phyloP scores from a whole-genome alignment of 2,797 vertebrate species.

The Masticophis lateralis region DNA sequence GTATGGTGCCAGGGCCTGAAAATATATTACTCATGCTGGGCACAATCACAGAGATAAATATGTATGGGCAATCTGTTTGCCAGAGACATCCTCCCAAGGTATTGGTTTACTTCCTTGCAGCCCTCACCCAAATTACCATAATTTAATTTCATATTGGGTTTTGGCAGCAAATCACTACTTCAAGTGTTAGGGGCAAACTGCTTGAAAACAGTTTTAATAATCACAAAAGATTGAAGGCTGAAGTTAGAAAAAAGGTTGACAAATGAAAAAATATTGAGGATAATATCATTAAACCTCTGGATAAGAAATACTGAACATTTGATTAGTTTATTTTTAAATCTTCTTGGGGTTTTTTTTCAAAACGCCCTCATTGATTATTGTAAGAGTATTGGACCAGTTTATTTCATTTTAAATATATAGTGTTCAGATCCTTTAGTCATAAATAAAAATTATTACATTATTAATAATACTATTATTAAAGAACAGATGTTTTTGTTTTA shows the following conservation, averaged over 20 bases:
- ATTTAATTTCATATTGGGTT: not conserved
- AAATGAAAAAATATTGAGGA: not conserved
- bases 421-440: not conserved
- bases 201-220: not conserved
- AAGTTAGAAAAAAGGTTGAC: not conserved
- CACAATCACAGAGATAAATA: not conserved
- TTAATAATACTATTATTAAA: not conserved
- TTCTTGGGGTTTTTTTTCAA: not conserved
- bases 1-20: not conserved
- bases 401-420: not conserved
- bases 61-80: not conserved
- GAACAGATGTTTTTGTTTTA: not conserved
- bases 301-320: not conserved
- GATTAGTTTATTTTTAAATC: not conserved
- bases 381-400: not conserved
- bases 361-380: not conserved
- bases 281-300: not conserved
- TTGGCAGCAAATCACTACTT: not conserved
- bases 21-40: not conserved
- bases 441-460: not conserved
- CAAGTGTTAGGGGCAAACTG: not conserved
- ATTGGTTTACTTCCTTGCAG: not conserved
- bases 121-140: not conserved
- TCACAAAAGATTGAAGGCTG: not conserved
- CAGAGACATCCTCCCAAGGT: not conserved